These are phyloP conservation scores for Toxonevra muliebris DNA, from an alignment of 2,888 invertebrate species.

Conservation along the genomic window DNA sequence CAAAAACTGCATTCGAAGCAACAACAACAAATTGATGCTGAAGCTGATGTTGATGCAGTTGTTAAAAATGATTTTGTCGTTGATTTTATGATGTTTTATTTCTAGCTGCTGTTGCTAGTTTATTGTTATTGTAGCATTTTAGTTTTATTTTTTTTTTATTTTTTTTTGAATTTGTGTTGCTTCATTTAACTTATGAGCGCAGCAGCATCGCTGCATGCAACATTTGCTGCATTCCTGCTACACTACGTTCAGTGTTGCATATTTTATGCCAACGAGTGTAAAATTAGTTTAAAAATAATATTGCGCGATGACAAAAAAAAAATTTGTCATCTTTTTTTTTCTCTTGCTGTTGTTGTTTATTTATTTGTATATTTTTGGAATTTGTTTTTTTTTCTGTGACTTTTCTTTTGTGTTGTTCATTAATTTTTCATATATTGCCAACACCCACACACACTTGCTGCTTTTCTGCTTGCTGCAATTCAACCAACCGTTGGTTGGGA, in stretches of 20 bases:
- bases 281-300: conserved; percentile 42
- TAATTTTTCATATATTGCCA: neutral
- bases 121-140: neutral
- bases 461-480: conserved; percentile 3
- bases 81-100: too few species aligned
- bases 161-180: conserved; percentile 29
- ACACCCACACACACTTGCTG: conserved; percentile 18
- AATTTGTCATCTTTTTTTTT: conserved; percentile 3
- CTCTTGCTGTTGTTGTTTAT: neutral
- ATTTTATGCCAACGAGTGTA: conserved; percentile 44
- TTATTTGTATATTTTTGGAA: neutral
- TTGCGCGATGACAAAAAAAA: neutral
- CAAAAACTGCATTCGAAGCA: too few species aligned
- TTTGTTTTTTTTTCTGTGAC: neutral
- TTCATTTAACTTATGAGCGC: conserved; percentile 46
- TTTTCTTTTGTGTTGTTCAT: too few species aligned
- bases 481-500: conserved; percentile 8
- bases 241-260: conserved; percentile 24
- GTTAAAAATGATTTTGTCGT: too few species aligned
- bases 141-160: conserved; percentile 19
- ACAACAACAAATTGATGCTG: conserved; percentile 10
- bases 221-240: conserved; percentile 35
- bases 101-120: neutral
- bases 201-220: conserved; percentile 27
- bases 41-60: neutral